Evolutionary conservation across 2,888 invertebrate genomes (phyloP).

Genomic region (Parnassius orleans): DNA sequence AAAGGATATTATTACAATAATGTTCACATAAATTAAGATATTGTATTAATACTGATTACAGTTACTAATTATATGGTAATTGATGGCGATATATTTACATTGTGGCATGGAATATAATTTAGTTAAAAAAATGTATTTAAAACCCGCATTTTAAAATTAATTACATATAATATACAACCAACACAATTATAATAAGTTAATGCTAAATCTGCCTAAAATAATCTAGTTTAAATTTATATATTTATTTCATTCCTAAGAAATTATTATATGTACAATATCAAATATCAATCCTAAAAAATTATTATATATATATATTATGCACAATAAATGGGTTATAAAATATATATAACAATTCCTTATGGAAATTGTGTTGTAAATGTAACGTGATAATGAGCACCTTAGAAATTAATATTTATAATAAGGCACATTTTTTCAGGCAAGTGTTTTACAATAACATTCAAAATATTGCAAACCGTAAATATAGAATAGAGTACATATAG

Average conservation of each 20-base stretch:
- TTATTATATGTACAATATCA: too few species aligned
- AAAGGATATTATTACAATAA: conserved; percentile 40
- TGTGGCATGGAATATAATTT: conserved; percentile 67
- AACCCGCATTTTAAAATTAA: conserved; percentile 63
- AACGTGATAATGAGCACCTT: conserved; percentile 16
- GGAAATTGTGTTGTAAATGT: conserved; percentile 18
- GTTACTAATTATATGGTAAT: conserved; percentile 66
- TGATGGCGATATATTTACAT: conserved; percentile 74
- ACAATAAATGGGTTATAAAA: conserved; percentile 37
- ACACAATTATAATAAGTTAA: conserved; percentile 57
- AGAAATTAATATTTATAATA: conserved; percentile 18
- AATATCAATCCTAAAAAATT: too few species aligned
- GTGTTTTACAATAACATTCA: neutral
- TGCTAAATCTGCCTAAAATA: conserved; percentile 37
- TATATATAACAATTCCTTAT: conserved; percentile 35
- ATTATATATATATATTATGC: too few species aligned
- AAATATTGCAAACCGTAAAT: neutral
- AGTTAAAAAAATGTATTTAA: conserved; percentile 55
- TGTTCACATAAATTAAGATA: conserved; percentile 66
- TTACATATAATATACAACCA: conserved; percentile 57
- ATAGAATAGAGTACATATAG: too few species aligned
- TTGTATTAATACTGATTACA: conserved; percentile 78
- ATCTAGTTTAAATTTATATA: conserved; percentile 22
- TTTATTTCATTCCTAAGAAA: conserved; percentile 29
- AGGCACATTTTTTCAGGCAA: conserved; percentile 20